Evolutionary conservation across 92 coral and sea anemone genomes (phyloP), one percentile per base, ranked within the genome.

Genomic region (Micromussa lordhowensis): DNA sequence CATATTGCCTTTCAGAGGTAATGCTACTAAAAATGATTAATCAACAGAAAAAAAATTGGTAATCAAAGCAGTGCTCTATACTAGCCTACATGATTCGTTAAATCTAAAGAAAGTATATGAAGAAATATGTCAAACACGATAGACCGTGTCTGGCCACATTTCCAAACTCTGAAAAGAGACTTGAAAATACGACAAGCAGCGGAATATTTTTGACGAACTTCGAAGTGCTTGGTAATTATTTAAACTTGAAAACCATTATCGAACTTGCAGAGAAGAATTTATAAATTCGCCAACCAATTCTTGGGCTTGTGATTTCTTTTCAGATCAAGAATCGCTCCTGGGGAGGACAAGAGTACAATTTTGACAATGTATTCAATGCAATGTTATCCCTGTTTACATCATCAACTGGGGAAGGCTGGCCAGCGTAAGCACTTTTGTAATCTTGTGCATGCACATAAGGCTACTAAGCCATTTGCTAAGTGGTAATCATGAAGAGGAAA

Each of bases 391-490:
- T 97, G 82, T 97, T 97, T 85, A 94, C 99, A 34, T 95, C 98
- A 44, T 97, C 99, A 0, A 97, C 99, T 30, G 99, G 99, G 5
- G 99, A 97, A 88, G 99, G 99, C 34, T 97, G 99, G 99, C 99
- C 99, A 53, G 98, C 99, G 99, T 97, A 81, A 97, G 99, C 93
- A 59, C 6, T 24, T 26, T 32, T 38, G 2, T 51, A 54, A 54
- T 13, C 44, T 8, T 17, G 17, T 24, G 29, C 24, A 63, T 58
- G 26, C 64, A 3, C 26, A 5, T 3, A 58, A 58, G 64, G 24
- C 64, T 58, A 58, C 64, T 8, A 22, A 58, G 26, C 5, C 64
- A 18, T 58, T 58, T 58, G 64, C 19, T 19, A 1, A 19, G 1
- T 44, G 12, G 51, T 44, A 44, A 44, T 13, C 8, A 5, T 44